These are phyloP conservation scores for Fringilla coelebs DNA, from an alignment of 2,797 vertebrate genomes.

Conservation along the genomic window DNA sequence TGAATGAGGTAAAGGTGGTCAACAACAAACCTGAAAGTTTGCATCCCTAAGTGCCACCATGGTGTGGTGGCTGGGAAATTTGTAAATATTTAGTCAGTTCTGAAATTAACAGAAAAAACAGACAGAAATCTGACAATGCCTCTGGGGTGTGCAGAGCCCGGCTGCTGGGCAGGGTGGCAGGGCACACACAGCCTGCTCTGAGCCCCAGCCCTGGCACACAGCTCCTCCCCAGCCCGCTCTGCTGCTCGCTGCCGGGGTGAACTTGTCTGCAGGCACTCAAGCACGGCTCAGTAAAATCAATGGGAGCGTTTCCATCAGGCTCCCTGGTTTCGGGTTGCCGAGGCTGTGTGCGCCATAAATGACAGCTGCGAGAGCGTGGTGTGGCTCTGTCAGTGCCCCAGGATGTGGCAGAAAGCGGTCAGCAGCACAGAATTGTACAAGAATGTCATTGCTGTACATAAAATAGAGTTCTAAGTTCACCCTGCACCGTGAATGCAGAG, in stretches of 20 bases:
- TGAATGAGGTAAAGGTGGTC: background rate
- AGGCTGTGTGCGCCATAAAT: background rate
- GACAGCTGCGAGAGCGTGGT: background rate
- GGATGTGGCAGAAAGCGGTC: background rate
- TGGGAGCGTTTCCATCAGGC: background rate
- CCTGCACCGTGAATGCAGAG: background rate
- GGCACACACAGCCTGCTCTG: rapidly evolving
- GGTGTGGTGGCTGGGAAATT: background rate
- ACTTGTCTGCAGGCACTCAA: background rate
- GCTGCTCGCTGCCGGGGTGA: background rate
- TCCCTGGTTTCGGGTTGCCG: background rate
- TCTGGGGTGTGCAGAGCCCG: background rate
- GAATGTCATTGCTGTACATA: background rate
- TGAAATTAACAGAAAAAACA: background rate
- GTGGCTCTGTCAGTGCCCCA: background rate
- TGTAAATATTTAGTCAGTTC: background rate
- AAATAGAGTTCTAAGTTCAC: background rate
- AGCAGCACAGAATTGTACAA: background rate
- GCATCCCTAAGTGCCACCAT: background rate
- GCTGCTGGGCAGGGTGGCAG: rapidly evolving
- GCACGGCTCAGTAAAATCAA: background rate
- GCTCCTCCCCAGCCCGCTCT: background rate
- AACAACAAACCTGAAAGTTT: background rate
- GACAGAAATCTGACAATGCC: no score
- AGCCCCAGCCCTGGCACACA: background rate